phyloP scores from a whole-genome alignment of 23 tunicate species.

The Halocynthia aurantium region DNA sequence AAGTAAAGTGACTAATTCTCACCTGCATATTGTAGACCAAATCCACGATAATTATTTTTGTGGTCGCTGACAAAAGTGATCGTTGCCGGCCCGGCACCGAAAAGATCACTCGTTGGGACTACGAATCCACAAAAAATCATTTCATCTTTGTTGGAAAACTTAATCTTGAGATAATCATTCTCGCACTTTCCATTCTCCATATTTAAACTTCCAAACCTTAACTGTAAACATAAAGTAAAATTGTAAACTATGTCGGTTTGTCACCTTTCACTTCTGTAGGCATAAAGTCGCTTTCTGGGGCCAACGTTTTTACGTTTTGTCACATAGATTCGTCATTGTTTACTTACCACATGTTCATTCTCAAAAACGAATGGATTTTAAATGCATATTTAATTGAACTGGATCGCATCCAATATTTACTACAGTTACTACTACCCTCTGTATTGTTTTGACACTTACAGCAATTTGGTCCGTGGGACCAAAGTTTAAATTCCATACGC shows the following conservation, averaged over 20 bases:
- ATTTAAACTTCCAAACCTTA: conserved; percentile 20
- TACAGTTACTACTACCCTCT: no score
- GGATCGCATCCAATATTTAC: no score
- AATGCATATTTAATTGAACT: no score
- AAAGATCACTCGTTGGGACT: conserved; percentile 6
- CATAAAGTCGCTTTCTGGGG: no score
- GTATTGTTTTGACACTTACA: conserved; percentile 17
- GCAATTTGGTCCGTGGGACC: conserved; percentile 26
- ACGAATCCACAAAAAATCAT: conserved; percentile 31
- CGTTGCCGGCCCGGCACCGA: conserved; percentile 58
- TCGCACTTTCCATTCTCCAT: conserved; percentile 47
- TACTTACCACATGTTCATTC: neutral
- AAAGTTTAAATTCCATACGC: conserved; percentile 51
- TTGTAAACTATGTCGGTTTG: no score
- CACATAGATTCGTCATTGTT: neutral
- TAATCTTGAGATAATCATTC: conserved; percentile 53
- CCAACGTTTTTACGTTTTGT: no score
- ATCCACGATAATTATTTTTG: conserved; percentile 28
- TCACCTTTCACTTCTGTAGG: no score
- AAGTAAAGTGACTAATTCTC: neutral
- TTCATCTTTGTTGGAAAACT: conserved; percentile 30
- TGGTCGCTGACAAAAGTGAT: conserved; percentile 44
- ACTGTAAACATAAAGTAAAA: neutral
- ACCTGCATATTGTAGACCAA: conserved; percentile 44
- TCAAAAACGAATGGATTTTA: neutral